Conservation (phyloP, 2,113 vertebrate genomes). For the Sorex fumeus region DNA sequence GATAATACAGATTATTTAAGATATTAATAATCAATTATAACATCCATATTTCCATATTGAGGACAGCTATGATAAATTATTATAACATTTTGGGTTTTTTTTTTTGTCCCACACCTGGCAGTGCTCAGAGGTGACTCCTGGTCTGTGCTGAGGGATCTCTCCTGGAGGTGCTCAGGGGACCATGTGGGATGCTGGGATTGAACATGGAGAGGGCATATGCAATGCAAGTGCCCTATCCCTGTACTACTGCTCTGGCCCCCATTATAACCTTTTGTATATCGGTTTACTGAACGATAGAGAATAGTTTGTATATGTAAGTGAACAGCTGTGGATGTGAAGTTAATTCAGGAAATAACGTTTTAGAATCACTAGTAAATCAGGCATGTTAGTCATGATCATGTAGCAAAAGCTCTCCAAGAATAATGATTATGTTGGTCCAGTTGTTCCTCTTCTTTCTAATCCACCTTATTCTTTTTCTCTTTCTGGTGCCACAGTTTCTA, state of each 20-base stretch:
- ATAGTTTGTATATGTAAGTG: constrained; percentile 37
- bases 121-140: no score
- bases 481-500: neutral
- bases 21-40: neutral
- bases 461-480: neutral
- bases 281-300: neutral
- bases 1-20: constrained; percentile 33
- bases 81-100: neutral
- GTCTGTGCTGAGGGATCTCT: no score
- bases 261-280: constrained; percentile 17
- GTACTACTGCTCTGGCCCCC: neutral
- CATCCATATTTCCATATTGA: neutral
- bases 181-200: no score
- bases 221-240: no score
- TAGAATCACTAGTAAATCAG: constrained; percentile 2
- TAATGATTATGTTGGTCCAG: neutral
- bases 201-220: no score
- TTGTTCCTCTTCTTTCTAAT: no score
- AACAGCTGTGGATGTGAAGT: neutral
- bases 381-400: neutral
- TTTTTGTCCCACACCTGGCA: no score
- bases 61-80: constrained; percentile 21
- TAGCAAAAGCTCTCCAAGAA: neutral
- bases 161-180: no score
- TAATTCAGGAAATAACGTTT: neutral